Base-by-base conservation (phyloP, 2,888 invertebrate species). In the Scelioninae gen. 1 region DNA sequence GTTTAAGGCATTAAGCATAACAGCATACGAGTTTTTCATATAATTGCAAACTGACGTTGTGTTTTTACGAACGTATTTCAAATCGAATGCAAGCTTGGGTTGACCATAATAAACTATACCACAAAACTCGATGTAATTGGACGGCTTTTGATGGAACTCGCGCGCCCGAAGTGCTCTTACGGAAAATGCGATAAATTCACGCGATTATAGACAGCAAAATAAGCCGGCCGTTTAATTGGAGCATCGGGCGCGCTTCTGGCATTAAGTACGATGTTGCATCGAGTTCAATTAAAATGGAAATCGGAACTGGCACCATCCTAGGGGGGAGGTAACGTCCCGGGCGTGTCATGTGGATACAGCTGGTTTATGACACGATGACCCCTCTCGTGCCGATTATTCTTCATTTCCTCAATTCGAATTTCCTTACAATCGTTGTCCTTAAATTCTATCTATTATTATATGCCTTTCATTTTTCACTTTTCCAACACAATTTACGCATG, bases 221-320 rank as follows among this genome's bases (percentile, higher is more conserved):
- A 78, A 76, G 83, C 87, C 86, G 87, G 88, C 86, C 87, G 87
- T 91, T 91, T 90, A 90, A 92, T 91, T 92, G 88, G 89, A 89
- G 88, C 88, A 89, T 87, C 87, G 86, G 89, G 88, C 88, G 89
- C 88, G 88, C 89, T 89, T 88, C 89, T 90, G 89, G 90, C 90
- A 89, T 91, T 91, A 91, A 91, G 91, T 91, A 91, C 90, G 91
- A 91, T 90, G 90, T 91, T 90, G 88, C 89, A 88, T 90, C 89
- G 90, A 90, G 90, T 92, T 91, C 90, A 92, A 92, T 92, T 92
- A 91, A 92, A 92, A 91, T 92, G 91, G 91, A 92, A 92, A 91
- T 91, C 89, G 89, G 86, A 88, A 86, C n/a, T n/a, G n/a, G n/a
- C n/a, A n/a, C n/a, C n/a, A n/a, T n/a, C n/a, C n/a, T n/a, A n/a